Percentiles rank a stretch among this genome's conserved stretches.
These are phyloP conservation scores for Tillus elongatus DNA, from an alignment of 2,888 invertebrate species.

Conservation along the genomic window DNA sequence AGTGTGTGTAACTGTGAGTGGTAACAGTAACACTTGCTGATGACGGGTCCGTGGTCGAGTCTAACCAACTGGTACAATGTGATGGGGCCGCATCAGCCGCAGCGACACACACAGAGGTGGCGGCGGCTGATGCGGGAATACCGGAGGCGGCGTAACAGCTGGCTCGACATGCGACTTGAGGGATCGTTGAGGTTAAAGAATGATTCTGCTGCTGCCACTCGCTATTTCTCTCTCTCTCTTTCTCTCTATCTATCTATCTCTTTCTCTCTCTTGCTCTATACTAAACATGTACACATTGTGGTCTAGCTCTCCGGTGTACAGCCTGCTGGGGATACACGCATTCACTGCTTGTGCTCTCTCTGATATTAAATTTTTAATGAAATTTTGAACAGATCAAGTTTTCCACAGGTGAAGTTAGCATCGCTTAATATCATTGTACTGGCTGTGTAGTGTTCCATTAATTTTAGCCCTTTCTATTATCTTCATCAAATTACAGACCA, in stretches of 20 bases:
- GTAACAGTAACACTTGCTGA: conserved; percentile 6
- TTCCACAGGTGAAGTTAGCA: too few relatives aligned
- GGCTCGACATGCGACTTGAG: conserved; percentile 30
- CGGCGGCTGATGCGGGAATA: conserved; percentile 6
- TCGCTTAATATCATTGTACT: too few relatives aligned
- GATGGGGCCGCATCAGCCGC: conserved; percentile 6
- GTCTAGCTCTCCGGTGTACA: too few relatives aligned
- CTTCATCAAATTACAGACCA: too few relatives aligned
- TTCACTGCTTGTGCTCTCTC: conserved; percentile 1
- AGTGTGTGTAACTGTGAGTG: conserved; percentile 1
- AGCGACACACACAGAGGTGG: conserved; percentile 4
- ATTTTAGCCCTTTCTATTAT: too few relatives aligned
- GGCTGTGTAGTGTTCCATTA: too few relatives aligned
- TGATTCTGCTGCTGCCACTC: too few relatives aligned
- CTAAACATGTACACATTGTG: conserved; percentile 7
- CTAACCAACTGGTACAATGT: conserved; percentile 6
- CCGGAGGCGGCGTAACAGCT: conserved; percentile 22
- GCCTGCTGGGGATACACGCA: too few relatives aligned
- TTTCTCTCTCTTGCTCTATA: too few relatives aligned
- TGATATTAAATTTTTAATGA: conserved; percentile 33
- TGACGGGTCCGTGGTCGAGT: conserved; percentile 8
- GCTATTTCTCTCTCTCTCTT: too few relatives aligned
- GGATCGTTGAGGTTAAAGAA: conserved; percentile 23
- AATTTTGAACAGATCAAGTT: too few relatives aligned
- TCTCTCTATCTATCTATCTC: too few relatives aligned